phyloP scores from a whole-genome alignment of 2,113 vertebrate species.

The Epinephelus lanceolatus region DNA sequence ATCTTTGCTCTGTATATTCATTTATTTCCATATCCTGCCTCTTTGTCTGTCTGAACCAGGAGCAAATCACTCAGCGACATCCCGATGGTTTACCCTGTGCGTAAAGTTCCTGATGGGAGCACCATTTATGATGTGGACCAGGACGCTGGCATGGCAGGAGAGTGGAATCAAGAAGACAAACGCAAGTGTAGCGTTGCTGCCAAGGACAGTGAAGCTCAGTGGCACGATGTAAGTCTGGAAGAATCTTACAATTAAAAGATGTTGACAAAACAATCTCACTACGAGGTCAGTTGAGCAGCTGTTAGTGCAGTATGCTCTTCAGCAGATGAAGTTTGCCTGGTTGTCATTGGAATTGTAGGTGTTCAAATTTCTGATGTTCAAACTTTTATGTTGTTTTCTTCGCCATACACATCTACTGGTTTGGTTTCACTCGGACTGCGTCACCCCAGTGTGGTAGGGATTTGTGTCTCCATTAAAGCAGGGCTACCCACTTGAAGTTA shows the following conservation, averaged over 20 bases:
- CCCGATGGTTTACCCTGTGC: constrained; percentile 82
- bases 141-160: background rate
- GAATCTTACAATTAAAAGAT: background rate
- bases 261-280: background rate
- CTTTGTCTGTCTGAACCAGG: constrained; percentile 80
- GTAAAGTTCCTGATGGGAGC: constrained; percentile 52
- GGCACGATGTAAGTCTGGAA: constrained; percentile 91
- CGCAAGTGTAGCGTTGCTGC: constrained; percentile 82
- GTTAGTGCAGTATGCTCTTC: background rate
- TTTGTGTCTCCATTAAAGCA: no score
- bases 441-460: no score
- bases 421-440: no score
- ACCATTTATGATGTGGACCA: constrained; percentile 24
- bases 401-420: no score
- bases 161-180: constrained; percentile 83
- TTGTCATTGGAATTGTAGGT: background rate
- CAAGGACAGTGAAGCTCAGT: constrained; percentile 91
- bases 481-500: no score
- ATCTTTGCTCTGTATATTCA: background rate
- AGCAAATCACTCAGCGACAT: constrained; percentile 96
- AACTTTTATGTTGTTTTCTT: background rate
- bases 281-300: background rate
- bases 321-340: background rate
- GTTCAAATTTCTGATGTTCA: background rate
- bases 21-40: constrained; percentile 19